Evolutionary conservation across 1,140 invertebrate genomes (phyloP), one percentile per base, ranked within the genome.

Genomic region (Drosophila novamexicana): DNA sequence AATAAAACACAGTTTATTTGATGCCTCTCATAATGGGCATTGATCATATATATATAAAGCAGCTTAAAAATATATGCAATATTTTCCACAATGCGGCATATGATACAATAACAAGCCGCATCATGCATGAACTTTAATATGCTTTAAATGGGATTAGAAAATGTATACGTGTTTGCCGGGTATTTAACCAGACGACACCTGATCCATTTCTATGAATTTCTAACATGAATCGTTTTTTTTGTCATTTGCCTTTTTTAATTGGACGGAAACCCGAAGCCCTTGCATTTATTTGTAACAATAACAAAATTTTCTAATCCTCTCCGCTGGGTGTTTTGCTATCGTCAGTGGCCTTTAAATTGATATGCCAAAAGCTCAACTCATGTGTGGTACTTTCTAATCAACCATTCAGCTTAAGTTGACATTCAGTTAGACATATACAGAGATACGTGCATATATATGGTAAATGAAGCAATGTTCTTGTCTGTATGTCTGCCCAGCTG

Each of bases 391-490:
- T 59, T 34, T 34, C 57, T 8, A 45, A 32, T 45, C 14, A 59
- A 34, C 29, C 57, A 14, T 14, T 45, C 18, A 22, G 22, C 47
- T 63, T 63, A 39, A 40, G 59, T 45, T 39, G 61, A 36, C 36
- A 40, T 50, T 50, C 40, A 52, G 47, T 32, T 9, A 9, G 2
- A 22, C 18, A 14, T 12, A 49, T 12, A 49, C 18, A 49, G 5
- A 49, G 2, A 50, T 12, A 14, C 37, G 32, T 8, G 14, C 39
- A 32, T 29, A 14, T 6, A 8, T 36, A 9, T 14, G 7, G 9
- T 12, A 36, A 9, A 32, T 29, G 22, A 29, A 29, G 4, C 22
- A 29, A 29, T 29, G 22, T 29, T 29, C 5, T 53, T 34, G 22
- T 44, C 14, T 34, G 7, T 59, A 7, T 5, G n/a, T 44, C 6